phyloP scores from a whole-genome alignment of 1,140 invertebrate species.

The Streblospio benedicti region DNA sequence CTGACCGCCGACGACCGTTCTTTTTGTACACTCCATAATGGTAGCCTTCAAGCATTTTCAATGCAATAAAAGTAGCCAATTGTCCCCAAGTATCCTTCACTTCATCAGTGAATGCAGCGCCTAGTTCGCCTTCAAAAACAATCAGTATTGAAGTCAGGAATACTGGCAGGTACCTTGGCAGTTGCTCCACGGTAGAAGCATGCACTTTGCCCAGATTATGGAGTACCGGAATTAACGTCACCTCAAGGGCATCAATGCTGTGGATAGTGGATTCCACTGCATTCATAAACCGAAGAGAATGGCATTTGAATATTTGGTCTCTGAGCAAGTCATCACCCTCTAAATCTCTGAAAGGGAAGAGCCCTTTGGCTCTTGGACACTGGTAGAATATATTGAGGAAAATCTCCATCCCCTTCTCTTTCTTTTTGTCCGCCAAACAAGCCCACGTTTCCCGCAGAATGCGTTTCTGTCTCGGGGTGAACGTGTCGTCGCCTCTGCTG shows the following conservation, averaged over 20 bases:
- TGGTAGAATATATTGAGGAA: slow-evolving; percentile 28
- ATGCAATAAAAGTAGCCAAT: slow-evolving; percentile 17
- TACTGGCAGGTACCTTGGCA: slow-evolving; percentile 20
- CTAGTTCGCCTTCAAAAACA: slow-evolving; percentile 23
- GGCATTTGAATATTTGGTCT: slow-evolving; percentile 24
- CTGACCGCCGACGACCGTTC: too few species aligned
- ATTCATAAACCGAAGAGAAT: slow-evolving; percentile 32
- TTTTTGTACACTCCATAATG: too few species aligned
- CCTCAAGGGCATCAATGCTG: slow-evolving; percentile 25
- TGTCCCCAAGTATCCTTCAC: slow-evolving; percentile 18
- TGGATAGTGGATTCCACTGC: slow-evolving; percentile 28
- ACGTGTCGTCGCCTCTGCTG: too few species aligned
- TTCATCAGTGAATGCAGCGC: slow-evolving; percentile 15
- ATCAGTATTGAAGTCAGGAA: slow-evolving; percentile 24
- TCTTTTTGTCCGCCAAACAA: too few species aligned
- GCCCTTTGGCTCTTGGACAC: slow-evolving; percentile 23
- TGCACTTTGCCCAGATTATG: slow-evolving; percentile 25
- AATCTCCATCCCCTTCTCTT: slow-evolving; percentile 22
- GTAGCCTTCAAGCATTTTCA: slow-evolving; percentile 13
- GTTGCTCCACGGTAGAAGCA: slow-evolving; percentile 24
- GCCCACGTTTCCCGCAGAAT: too few species aligned
- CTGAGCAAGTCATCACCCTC: slow-evolving; percentile 18
- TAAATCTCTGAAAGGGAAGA: slow-evolving; percentile 24
- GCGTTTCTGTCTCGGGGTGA: too few species aligned
- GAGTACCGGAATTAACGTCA: slow-evolving; percentile 19